phyloP scores from a whole-genome alignment of 2,888 invertebrate genomes.

The Aphodius sticticus region DNA sequence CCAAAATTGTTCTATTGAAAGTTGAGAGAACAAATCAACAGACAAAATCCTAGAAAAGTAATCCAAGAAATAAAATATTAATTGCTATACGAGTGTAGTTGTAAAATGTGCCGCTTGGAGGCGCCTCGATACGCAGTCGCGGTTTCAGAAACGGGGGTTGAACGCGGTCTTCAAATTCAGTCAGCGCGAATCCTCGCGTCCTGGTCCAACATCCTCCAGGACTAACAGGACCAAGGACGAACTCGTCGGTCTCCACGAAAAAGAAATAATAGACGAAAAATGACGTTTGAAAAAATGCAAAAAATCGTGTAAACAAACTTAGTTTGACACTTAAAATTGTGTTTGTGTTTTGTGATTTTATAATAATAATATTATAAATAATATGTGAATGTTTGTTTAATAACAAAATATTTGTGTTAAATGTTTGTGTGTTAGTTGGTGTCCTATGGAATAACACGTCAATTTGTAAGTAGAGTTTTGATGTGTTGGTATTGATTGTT shows the following conservation, averaged over 20 bases:
- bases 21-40: too few species aligned
- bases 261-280: not conserved
- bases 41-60: too few species aligned
- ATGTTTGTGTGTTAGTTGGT: not conserved
- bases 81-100: not conserved
- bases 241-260: not conserved
- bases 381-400: not conserved
- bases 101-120: not conserved
- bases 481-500: too few species aligned
- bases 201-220: not conserved
- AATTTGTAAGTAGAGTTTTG: not conserved
- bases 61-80: not conserved
- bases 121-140: not conserved
- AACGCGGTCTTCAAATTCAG: slow-evolving; percentile 4
- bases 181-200: slow-evolving; percentile 4
- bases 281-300: not conserved
- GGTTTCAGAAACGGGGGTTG: not conserved
- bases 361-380: not conserved
- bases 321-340: not conserved
- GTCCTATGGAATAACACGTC: not conserved
- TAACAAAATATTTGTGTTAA: not conserved
- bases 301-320: not conserved
- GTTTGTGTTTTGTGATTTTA: not conserved
- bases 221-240: not conserved
- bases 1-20: too few species aligned